Base-by-base conservation (phyloP, 2,113 vertebrate genomes). In the Triplophysa rosa region DNA sequence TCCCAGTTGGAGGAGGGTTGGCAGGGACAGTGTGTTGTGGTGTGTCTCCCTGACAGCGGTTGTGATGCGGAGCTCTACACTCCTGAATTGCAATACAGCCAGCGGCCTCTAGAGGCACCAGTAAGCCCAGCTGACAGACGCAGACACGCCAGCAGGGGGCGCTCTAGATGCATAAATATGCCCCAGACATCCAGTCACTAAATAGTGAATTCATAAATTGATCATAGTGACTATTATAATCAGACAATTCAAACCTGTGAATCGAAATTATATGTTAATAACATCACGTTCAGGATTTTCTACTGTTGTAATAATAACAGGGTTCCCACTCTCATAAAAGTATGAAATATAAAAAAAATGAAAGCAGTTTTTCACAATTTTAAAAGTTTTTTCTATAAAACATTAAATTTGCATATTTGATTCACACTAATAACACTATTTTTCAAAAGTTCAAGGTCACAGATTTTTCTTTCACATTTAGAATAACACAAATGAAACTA, bases 31-130 rank as follows among this genome's bases (percentile, higher is more conserved):
- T 87, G 58, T 79, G 83, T 87, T 75, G 74, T 85, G 80, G 74
- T 83, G 82, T 89, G 86, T 84, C 84, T 90, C 84, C 89, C 90
- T 71, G 88, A 90, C 85, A 82, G 82, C 66, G 87, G 84, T 82
- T 86, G 83, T 83, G 83, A 87, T 87, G 83, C 84, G 87, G 88
- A 91, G 84, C 88, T 92, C 85, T 94, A 92, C 91, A 89, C 86
- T 78, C 89, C 93, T 65, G 84, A 87, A 88, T 84, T 88, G 86
- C 89, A 88, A 79, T 91, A 82, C 84, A 84, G 59, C 85, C 88
- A 88, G 77, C 89, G 52, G 88, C 90, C 91, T 88, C 80, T 93
- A 89, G 91, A 92, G 91, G 89, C 91, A 81, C 91, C 91, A 91
- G 93, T 94, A 93, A 94, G 92, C 89, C 80, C 82, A 72, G 69